Evolutionary conservation across 2,797 vertebrate species (phyloP).

Genomic region (Streptopelia turtur): DNA sequence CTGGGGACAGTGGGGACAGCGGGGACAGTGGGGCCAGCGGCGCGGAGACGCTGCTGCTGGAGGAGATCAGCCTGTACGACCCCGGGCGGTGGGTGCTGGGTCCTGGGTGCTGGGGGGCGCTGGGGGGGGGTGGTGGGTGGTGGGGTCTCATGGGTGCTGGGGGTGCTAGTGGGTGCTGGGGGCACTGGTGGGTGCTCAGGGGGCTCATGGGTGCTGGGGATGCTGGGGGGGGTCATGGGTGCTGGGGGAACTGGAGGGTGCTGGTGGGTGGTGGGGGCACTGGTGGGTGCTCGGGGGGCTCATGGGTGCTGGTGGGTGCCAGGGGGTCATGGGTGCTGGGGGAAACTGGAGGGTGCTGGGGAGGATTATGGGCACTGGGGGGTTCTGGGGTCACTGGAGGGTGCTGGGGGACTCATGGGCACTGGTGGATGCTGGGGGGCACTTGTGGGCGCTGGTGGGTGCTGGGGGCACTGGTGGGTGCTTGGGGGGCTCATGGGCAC

Average conservation of each 20-base stretch:
- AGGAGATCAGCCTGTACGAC: too few relatives aligned
- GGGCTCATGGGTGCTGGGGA: not conserved
- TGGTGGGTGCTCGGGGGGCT: not conserved
- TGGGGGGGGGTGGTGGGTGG: too few relatives aligned
- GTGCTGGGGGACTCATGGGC: too few relatives aligned
- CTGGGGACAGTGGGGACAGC: conserved; percentile 40
- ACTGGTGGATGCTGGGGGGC: not conserved
- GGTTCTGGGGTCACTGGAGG: rapidly evolving
- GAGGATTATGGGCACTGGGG: not conserved
- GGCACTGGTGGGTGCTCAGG: not conserved
- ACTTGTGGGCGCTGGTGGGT: too few relatives aligned
- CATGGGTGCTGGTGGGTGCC: too few relatives aligned
- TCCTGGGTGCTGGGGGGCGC: not conserved
- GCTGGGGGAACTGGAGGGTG: too few relatives aligned
- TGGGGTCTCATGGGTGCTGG: too few relatives aligned
- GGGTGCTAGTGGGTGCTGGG: too few relatives aligned
- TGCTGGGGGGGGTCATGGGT: not conserved
- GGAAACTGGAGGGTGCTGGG: not conserved
- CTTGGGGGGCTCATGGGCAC: not conserved
- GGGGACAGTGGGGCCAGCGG: conserved; percentile 81
- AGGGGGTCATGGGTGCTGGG: too few relatives aligned
- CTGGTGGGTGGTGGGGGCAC: too few relatives aligned
- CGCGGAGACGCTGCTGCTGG: conserved; percentile 12
- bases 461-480: not conserved
- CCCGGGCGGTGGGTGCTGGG: not conserved